Evolutionary conservation across 1,140 invertebrate species (phyloP), one percentile per base, ranked within the genome.

Genomic region (Carcinoscorpius rotundicauda): DNA sequence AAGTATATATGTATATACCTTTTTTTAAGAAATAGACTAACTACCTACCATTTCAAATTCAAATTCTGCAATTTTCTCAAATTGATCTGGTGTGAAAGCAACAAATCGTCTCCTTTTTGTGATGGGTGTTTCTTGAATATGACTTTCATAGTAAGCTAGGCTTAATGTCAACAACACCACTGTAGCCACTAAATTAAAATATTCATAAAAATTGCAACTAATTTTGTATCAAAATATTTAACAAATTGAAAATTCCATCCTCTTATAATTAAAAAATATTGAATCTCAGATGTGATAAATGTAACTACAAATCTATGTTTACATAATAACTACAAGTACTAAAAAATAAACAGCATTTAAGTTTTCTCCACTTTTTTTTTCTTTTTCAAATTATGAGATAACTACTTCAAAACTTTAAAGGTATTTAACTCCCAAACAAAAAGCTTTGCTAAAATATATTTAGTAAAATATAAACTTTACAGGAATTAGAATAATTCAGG

Each of bases 81-180:
- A 74, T 66, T 82, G 79, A 8, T 79, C 70, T 66, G 73, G 66
- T 8, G 75, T 78, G 58, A 83, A 75, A 4, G 78, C 71, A 60
- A 82, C 78, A 65, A 83, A 82, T 11, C 80, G 73, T 57, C 72
- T 72, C 60, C 81, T 74, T 48, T 77, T 73, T 4, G 80, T 81
- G 57, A 83, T 67, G 5, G 82, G 81, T 62, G 79, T 75, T 49
- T 69, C 73, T 69, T 81, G 73, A 4, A 82, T 62, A 71, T 82
- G 79, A 48, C 66, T 73, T 29, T 72, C 5, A 66, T 81, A 83
- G 62, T 79, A 80, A 6, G 48, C 48, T 57, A 10, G 4, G n/a
- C 10, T 11, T 4, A 57, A 5, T 57, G 10, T 29, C 5, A 29
- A 10, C 48, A 4, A 11, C n/a, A 57, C n/a, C 8, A 57, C n/a